Evolutionary conservation across 2,888 invertebrate genomes (phyloP).

Genomic region (Archips crataeganus): DNA sequence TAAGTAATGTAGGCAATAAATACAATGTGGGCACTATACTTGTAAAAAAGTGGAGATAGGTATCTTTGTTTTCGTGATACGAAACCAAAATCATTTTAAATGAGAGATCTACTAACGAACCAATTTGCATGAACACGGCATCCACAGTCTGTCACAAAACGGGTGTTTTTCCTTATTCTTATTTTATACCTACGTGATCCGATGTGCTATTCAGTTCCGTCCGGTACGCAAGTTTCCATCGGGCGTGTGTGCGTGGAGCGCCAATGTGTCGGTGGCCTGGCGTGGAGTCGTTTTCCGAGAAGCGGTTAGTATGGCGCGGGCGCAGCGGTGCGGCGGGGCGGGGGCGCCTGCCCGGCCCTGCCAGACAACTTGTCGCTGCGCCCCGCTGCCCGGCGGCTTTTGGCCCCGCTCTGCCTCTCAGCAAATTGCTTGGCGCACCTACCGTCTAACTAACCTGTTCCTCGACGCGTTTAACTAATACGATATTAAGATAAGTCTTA

Average conservation of each 20-base stretch:
- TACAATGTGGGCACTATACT: too few relatives aligned
- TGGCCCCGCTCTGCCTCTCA: constrained; percentile 50
- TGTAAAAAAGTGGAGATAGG: background rate
- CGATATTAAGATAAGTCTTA: constrained; percentile 29
- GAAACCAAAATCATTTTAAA: too few relatives aligned
- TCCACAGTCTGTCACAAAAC: background rate
- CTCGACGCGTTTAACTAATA: constrained; percentile 48
- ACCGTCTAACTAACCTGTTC: constrained; percentile 64
- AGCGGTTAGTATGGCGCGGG: constrained; percentile 61
- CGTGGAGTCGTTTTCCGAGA: constrained; percentile 76
- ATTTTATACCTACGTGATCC: background rate
- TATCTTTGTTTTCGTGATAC: too few relatives aligned
- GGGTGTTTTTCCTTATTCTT: background rate
- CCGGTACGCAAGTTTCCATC: constrained; percentile 29
- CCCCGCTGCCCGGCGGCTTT: constrained; percentile 52
- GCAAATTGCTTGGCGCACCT: constrained; percentile 70
- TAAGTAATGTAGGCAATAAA: too few relatives aligned
- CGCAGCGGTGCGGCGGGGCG: constrained; percentile 55
- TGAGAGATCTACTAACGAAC: too few relatives aligned
- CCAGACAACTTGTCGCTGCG: constrained; percentile 84
- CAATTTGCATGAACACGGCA: background rate
- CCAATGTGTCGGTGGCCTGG: constrained; percentile 51
- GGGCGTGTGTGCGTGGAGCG: constrained; percentile 52
- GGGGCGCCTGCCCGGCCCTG: constrained; percentile 59
- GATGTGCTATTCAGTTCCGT: constrained; percentile 38